Base-by-base conservation (phyloP, 1,140 invertebrate genomes). In the Lordiphosa stackelbergi region DNA sequence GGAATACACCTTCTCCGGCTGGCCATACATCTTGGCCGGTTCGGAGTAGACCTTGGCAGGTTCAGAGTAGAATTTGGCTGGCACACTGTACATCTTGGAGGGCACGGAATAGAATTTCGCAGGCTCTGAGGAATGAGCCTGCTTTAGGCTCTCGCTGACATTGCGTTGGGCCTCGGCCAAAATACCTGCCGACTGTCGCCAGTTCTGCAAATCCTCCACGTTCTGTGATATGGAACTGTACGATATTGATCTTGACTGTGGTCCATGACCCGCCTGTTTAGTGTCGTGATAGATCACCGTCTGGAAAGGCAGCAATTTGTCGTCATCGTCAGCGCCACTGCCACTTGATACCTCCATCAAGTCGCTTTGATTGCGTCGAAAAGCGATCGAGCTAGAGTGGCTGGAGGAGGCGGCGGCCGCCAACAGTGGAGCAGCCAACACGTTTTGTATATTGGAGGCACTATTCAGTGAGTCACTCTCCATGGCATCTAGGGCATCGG, bases 1-100 rank as follows among this genome's bases (percentile, higher is more conserved):
- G 5, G 90, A 89, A 48, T 92, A 92, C n/a, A 92, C 84, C 74
- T 92, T 92, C 2, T 91, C 89, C 4, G 92, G 91, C 87, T 92
- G 90, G 16, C 90, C 89, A 62, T 92, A 92, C 40, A 93, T 87
- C 75, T 93, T 92, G 0, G 91, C 88, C 0, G 92, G 91, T 61
- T 93, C 90, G 1, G 89, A 89, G 57, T 93, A 93, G 0, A 92
- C 85, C 62, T 90, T 90, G 7, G 90, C 89, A 1, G 92, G 91
- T 69, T 92, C 89, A 7, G 90, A 90, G 66, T 93, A 93, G 37
- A 91, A 88, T 54, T 91, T 91, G 6, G 90, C 88, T 0, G 90
- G 90, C 54, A 92, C 90, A 13, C 90, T 89, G 68, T 91, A 91
- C 61, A 90, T 88, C 63, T 88, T 89, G 0, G 88, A 53, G 2